Conservation (phyloP, 2,888 invertebrate species). For the Drymonia ruficornis region DNA sequence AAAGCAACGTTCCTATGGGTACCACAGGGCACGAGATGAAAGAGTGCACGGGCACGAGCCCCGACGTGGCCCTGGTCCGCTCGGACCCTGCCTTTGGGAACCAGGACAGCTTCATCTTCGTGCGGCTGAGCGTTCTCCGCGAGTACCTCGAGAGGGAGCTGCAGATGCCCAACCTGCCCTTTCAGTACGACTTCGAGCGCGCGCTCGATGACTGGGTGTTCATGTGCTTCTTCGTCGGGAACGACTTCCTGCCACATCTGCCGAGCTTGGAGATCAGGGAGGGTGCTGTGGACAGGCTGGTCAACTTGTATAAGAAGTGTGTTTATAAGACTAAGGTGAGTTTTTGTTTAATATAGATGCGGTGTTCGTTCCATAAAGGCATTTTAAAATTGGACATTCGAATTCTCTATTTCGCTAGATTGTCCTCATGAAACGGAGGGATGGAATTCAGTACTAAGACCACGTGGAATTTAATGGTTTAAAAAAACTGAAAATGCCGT, state of each 20-base stretch:
- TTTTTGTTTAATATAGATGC: constrained; percentile 18
- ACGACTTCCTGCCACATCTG: constrained; percentile 99
- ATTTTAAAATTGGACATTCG: too few species aligned
- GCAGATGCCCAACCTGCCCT: constrained; percentile 96
- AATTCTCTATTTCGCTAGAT: too few species aligned
- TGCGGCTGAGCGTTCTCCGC: constrained; percentile 95
- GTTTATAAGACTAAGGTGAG: constrained; percentile 95
- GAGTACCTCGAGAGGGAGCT: constrained; percentile 97
- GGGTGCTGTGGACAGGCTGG: constrained; percentile 97
- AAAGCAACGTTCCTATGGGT: too few species aligned
- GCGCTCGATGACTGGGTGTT: constrained; percentile 98
- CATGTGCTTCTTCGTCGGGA: constrained; percentile 99
- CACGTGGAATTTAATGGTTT: too few species aligned
- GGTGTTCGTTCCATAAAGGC: too few species aligned
- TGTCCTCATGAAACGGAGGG: too few species aligned
- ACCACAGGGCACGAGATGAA: constrained; percentile 98
- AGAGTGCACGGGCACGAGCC: constrained; percentile 92
- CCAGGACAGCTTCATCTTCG: constrained; percentile 96
- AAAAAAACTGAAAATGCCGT: too few species aligned
- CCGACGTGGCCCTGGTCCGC: constrained; percentile 85
- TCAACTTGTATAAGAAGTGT: constrained; percentile 96
- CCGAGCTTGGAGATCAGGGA: constrained; percentile 99
- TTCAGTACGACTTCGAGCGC: constrained; percentile 97
- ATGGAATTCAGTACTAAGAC: too few species aligned
- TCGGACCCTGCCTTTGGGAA: constrained; percentile 87